Conservation (phyloP, 2,113 vertebrate genomes). For the Amphilophus citrinellus region DNA sequence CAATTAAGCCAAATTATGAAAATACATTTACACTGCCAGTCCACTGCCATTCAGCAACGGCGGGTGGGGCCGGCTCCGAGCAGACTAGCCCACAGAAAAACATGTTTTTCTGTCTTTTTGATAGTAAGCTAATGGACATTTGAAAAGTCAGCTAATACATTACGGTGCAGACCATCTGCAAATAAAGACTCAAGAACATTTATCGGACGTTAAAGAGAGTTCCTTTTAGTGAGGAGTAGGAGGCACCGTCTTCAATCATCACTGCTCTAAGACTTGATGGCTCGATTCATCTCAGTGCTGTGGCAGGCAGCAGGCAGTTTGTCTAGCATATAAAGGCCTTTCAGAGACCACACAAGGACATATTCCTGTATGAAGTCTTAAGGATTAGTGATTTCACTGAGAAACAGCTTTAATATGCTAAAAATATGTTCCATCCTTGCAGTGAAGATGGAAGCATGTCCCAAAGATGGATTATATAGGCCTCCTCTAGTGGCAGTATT, state of each 20-base stretch:
- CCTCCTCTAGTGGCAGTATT: constrained; percentile 44
- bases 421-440: constrained; percentile 60
- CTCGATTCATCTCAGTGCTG: constrained; percentile 58
- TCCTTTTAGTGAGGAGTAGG: constrained; percentile 23
- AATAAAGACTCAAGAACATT: constrained; percentile 38
- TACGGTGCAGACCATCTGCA: constrained; percentile 37
- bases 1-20: constrained; percentile 82
- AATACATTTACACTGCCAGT: constrained; percentile 72
- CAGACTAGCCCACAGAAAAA: constrained; percentile 41
- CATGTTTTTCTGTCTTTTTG: constrained; percentile 48
- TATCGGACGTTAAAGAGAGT: constrained; percentile 35
- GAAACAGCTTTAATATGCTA: constrained; percentile 75
- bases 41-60: constrained; percentile 46
- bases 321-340: constrained; percentile 64
- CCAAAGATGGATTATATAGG: constrained; percentile 56
- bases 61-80: constrained; percentile 41
- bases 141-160: constrained; percentile 48
- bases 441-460: constrained; percentile 55
- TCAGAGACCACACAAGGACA: constrained; percentile 69
- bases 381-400: constrained; percentile 65
- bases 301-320: constrained; percentile 54
- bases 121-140: constrained; percentile 45
- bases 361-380: constrained; percentile 53
- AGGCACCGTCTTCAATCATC: constrained; percentile 58
- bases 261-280: constrained; percentile 36